Base-by-base conservation (phyloP, 92 coral and sea anemone genomes). In the Ricordea florida region DNA sequence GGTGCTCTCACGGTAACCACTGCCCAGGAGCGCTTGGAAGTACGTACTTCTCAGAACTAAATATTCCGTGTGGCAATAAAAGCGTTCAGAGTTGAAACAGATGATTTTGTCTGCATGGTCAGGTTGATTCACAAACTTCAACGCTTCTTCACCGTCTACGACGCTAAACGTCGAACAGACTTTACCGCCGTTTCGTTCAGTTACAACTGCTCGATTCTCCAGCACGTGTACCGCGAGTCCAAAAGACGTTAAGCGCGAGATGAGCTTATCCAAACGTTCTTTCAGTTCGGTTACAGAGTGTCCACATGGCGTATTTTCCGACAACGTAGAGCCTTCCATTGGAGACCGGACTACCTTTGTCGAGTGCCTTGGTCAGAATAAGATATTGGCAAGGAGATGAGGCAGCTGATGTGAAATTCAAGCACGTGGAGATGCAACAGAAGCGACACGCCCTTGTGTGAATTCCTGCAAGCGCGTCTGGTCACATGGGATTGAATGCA, bases 61-160 rank as follows among this genome's bases (percentile, higher is more conserved):
- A 55, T 96, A 96, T 57, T 92, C 93, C 5, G 97, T 78, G 40
- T 96, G 97, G 36, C 97, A 96, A 66, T 87, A 92, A 30, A 85
- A 96, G 43, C 83, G 87, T 30, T 90, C 88, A 18, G 87, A 75
- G 31, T 90, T 92, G 10, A 96, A 72, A 40, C 85, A 74, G 35
- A 96, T 67, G 11, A 96, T 82, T 44, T 92, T 96, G 66, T 96
- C 97, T 1, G 99, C 93, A 61, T 82, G 86, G 20, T 88, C 81
- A 0, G 99, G 96, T 40, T 85, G 91, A 57, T 96, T 96, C 51
- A 96, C 93, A 41, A 89, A 90, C 84, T 89, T 88, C 51, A 89
- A 43, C 4, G 99, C 99, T 36, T 93, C 96, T 32, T 92, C 88
- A 1, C 99, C 99, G 58, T 92, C 96, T 36, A 86, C 75, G 30